These are phyloP conservation scores for Rhabdophis nuchalis DNA, from an alignment of 2,797 vertebrate genomes.

Conservation along the genomic window DNA sequence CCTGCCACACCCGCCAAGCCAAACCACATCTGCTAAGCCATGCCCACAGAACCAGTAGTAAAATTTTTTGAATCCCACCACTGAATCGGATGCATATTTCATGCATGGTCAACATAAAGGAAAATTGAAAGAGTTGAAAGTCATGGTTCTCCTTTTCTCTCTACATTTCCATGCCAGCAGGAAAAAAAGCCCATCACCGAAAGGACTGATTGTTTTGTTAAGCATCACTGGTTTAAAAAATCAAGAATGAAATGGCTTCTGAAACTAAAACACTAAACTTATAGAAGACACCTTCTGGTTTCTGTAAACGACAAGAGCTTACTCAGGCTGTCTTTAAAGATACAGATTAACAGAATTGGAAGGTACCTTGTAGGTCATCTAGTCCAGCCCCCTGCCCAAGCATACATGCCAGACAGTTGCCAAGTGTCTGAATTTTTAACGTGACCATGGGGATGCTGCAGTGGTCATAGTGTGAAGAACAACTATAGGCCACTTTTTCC, in stretches of 20 bases:
- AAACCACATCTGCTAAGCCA: no score
- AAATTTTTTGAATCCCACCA: no score
- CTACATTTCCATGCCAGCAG: neutral
- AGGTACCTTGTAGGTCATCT: no score
- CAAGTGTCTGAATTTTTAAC: no score
- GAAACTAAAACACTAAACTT: neutral
- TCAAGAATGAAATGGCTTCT: neutral
- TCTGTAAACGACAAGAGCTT: neutral
- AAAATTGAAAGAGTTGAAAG: neutral
- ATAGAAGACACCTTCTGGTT: neutral
- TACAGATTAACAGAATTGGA: no score
- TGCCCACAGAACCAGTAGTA: no score
- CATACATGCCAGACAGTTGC: no score
- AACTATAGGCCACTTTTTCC: no score
- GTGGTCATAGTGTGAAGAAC: no score
- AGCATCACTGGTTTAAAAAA: neutral
- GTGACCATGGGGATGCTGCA: no score
- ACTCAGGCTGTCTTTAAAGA: neutral
- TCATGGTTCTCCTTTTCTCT: neutral
- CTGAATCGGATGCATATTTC: neutral
- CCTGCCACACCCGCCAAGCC: no score
- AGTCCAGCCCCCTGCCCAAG: no score
- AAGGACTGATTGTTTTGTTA: neutral
- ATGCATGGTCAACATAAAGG: neutral
- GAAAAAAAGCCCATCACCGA: neutral